Percentiles rank a stretch among this genome's conserved stretches.
phyloP scores from a whole-genome alignment of 2,797 vertebrate genomes.

The Fringilla coelebs region DNA sequence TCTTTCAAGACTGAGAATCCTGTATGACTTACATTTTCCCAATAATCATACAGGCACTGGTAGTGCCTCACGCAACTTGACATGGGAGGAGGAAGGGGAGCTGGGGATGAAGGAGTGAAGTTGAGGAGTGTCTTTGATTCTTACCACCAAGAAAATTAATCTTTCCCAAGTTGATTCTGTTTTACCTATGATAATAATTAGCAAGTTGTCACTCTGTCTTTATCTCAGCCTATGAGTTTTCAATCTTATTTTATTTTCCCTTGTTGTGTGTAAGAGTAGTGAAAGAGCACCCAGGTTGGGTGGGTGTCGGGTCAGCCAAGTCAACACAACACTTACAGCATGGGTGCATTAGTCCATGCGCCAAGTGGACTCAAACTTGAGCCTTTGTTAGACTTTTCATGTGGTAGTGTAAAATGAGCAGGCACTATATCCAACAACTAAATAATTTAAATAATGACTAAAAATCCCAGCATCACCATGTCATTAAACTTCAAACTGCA shows the following conservation, averaged over 20 bases:
- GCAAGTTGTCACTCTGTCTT: neutral
- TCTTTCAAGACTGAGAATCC: neutral
- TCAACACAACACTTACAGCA: neutral
- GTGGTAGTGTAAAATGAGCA: neutral
- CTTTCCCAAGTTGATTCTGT: neutral
- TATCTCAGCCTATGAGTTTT: neutral
- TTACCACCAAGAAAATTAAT: neutral
- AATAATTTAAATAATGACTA: neutral
- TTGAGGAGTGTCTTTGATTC: neutral
- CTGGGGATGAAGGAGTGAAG: neutral
- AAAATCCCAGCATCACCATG: neutral
- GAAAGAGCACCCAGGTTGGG: neutral
- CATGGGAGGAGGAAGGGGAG: fast-evolving
- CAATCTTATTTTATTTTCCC: neutral
- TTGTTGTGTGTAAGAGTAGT: neutral
- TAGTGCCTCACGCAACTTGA: fast-evolving
- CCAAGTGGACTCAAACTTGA: neutral
- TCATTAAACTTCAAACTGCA: neutral
- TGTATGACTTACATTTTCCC: neutral
- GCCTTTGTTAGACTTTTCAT: neutral
- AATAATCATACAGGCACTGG: neutral
- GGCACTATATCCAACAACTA: neutral
- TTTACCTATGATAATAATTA: neutral
- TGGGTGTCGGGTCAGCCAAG: neutral
- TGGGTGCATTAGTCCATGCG: neutral